A percentile compares a stretch with the other conserved stretches of the same genome.
Conservation (phyloP, 2,113 vertebrate species). For the Halcyon malimbica region DNA sequence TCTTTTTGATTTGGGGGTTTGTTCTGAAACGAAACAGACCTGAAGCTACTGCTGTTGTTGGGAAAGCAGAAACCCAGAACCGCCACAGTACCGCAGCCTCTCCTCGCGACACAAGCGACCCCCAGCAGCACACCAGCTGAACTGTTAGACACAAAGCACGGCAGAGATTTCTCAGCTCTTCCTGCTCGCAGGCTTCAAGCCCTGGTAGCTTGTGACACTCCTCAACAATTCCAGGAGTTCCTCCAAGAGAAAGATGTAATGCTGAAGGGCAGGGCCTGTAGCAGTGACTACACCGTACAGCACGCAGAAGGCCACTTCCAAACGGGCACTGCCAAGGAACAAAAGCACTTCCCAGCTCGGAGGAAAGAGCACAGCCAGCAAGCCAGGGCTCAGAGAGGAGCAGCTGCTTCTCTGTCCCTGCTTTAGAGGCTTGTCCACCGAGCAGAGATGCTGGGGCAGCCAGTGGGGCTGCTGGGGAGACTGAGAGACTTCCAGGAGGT, state of each 20-base stretch:
- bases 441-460: not conserved
- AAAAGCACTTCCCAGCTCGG: not conserved
- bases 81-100: not conserved
- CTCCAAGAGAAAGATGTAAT: not conserved
- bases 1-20: not conserved
- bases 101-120: not conserved
- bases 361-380: accelerated
- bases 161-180: not conserved
- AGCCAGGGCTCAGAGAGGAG: not conserved
- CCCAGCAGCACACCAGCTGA: not conserved
- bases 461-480: not conserved
- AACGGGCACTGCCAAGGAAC: not conserved
- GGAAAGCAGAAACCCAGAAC: not conserved
- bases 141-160: not conserved
- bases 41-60: not conserved
- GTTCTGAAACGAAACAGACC: not conserved
- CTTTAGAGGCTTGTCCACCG: not conserved
- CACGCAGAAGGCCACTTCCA: not conserved
- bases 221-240: not conserved
- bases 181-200: not conserved
- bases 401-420: not conserved
- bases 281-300: not conserved
- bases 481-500: not conserved
- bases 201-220: not conserved
- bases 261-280: accelerated